Evolutionary conservation across 2,113 vertebrate genomes (phyloP).

Genomic region (Girardinichthys multiradiatus): DNA sequence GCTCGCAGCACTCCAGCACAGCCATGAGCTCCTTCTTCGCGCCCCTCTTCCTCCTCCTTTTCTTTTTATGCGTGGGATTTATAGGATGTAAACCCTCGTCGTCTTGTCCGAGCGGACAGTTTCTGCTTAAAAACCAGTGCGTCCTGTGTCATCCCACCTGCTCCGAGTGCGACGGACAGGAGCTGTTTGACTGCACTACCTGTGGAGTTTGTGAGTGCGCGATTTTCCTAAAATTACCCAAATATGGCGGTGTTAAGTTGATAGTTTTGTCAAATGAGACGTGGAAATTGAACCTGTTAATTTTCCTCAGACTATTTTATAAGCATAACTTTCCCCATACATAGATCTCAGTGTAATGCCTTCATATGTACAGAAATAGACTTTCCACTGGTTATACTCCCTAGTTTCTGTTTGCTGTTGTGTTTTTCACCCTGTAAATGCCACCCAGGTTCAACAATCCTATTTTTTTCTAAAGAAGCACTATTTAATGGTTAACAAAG

Average conservation of each 20-base stretch:
- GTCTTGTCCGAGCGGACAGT: conserved; percentile 76
- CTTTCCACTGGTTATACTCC: neutral
- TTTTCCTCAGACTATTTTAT: neutral
- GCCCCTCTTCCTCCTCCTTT: conserved; percentile 9
- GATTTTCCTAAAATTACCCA: neutral
- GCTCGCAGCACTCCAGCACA: conserved; percentile 28
- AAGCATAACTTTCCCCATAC: neutral
- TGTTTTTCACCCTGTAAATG: conserved; percentile 35
- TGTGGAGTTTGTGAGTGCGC: conserved; percentile 77
- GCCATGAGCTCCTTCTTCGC: conserved; percentile 62
- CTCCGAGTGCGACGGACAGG: conserved; percentile 76
- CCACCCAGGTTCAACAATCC: conserved; percentile 46
- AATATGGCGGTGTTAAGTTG: neutral
- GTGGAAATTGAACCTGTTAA: neutral
- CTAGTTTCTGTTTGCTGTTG: neutral
- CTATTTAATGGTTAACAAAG: conserved; percentile 50
- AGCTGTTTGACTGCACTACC: conserved; percentile 79
- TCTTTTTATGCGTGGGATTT: conserved; percentile 40
- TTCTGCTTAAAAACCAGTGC: conserved; percentile 75
- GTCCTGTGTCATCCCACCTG: conserved; percentile 81
- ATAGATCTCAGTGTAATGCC: neutral
- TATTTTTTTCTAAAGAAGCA: conserved; percentile 16
- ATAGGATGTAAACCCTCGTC: conserved; percentile 52
- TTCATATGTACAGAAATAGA: neutral
- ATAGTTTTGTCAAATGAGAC: neutral